These are phyloP conservation scores for Aplochiton taeniatus DNA, from an alignment of 2,797 vertebrate species.

Conservation along the genomic window DNA sequence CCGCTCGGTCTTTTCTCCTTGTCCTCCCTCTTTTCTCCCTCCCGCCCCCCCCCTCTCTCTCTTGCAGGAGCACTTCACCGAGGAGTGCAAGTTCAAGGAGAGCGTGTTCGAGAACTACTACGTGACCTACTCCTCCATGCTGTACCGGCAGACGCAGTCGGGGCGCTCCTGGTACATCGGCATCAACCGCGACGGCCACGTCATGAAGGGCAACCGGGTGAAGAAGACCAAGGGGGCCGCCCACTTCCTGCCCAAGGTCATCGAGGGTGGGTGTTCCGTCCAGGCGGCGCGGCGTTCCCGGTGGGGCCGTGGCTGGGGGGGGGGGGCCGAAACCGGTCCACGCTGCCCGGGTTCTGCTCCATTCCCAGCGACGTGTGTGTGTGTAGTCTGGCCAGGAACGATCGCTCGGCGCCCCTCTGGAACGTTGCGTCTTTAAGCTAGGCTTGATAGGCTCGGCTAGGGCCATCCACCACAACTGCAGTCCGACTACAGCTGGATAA, in stretches of 20 bases:
- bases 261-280: conserved; percentile 84
- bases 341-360: no score
- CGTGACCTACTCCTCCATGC: conserved; percentile 97
- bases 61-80: conserved; percentile 94
- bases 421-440: no score
- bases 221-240: conserved; percentile 97
- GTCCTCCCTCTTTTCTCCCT: neutral
- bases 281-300: no score
- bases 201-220: conserved; percentile 99
- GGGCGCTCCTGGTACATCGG: conserved; percentile 97
- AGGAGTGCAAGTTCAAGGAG: conserved; percentile 99
- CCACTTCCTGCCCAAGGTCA: conserved; percentile 97
- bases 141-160: conserved; percentile 96
- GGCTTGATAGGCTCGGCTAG: no score
- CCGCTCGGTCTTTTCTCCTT: neutral
- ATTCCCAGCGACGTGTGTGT: no score
- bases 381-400: no score
- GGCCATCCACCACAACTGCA: no score
- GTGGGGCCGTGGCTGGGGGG: no score
- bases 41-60: conserved; percentile 26
- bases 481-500: no score
- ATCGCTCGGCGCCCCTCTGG: no score
- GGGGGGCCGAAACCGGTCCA: no score
- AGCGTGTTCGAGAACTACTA: conserved; percentile 99
- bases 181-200: conserved; percentile 96